phyloP scores from a whole-genome alignment of 1,140 invertebrate genomes.

The Odontomachus brunneus region DNA sequence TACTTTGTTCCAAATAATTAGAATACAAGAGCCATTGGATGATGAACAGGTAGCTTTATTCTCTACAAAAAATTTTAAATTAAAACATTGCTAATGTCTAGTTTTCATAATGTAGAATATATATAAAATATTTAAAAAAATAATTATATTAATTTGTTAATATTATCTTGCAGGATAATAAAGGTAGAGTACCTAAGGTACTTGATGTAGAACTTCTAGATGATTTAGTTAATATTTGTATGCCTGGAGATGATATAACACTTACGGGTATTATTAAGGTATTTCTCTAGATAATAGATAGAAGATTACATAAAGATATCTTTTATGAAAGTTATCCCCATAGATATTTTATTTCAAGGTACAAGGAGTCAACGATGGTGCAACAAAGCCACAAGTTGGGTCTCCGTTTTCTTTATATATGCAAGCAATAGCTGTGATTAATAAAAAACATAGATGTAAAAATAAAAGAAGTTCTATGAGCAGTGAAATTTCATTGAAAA shows the following conservation, averaged over 20 bases:
- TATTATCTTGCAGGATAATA: constrained; percentile 85
- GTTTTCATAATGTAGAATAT: background rate
- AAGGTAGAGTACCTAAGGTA: constrained; percentile 93
- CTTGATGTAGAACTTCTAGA: constrained; percentile 94
- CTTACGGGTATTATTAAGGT: constrained; percentile 94
- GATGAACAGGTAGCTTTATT: constrained; percentile 86
- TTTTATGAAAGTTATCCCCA: background rate
- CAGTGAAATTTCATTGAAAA: constrained; percentile 88
- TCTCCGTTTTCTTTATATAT: constrained; percentile 91
- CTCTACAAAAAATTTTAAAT: constrained; percentile 35
- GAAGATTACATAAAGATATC: constrained; percentile 19
- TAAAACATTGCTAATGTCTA: constrained; percentile 57
- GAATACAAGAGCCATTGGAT: constrained; percentile 90
- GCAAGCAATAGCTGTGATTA: constrained; percentile 91
- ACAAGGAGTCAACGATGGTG: constrained; percentile 82
- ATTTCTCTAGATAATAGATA: constrained; percentile 15
- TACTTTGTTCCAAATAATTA: constrained; percentile 92
- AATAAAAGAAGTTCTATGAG: constrained; percentile 78
- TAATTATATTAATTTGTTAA: background rate
- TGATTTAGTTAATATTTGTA: constrained; percentile 94
- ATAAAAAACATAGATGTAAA: constrained; percentile 88
- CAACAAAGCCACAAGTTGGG: constrained; percentile 85
- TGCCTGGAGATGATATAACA: constrained; percentile 95
- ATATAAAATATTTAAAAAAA: constrained; percentile 1
- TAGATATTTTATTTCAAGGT: constrained; percentile 75